These are phyloP conservation scores for Rhagoletis zephyria DNA, from an alignment of 1,140 invertebrate species.

Conservation along the genomic window DNA sequence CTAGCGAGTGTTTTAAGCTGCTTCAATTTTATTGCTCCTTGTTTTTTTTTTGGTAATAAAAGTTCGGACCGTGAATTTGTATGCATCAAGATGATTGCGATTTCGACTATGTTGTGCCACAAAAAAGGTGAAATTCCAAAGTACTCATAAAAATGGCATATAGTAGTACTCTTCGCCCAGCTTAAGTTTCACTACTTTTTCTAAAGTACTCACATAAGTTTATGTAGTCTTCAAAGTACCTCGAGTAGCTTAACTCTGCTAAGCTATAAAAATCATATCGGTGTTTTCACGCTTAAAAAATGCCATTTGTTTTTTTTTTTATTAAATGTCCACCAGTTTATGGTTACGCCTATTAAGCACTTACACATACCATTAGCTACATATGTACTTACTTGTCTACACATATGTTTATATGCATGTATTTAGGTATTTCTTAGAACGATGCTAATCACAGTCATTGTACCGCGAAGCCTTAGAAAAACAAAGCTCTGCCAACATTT, in stretches of 20 bases:
- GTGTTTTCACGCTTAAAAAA: conserved; percentile 24
- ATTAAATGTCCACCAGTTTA: conserved; percentile 44
- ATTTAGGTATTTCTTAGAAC: background rate
- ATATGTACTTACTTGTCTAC: too few relatives aligned
- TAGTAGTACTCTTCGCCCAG: too few relatives aligned
- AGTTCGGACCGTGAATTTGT: background rate
- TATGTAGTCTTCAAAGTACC: background rate
- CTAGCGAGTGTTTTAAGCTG: background rate
- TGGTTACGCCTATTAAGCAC: conserved; percentile 24
- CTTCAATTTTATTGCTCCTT: background rate
- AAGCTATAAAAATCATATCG: background rate
- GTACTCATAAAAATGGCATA: too few relatives aligned
- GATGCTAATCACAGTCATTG: conserved; percentile 15
- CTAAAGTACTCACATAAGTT: too few relatives aligned
- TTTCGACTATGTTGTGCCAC: background rate
- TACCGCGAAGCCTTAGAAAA: background rate
- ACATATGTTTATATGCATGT: background rate
- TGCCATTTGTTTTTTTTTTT: background rate
- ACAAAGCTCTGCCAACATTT: background rate
- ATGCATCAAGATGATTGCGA: background rate
- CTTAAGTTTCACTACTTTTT: too few relatives aligned
- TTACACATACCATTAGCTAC: background rate
- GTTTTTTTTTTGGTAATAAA: too few relatives aligned
- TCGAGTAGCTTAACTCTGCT: background rate
- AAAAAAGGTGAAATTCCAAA: too few relatives aligned